Conservation (phyloP, 2,888 invertebrate species). For the Lasioglossum malachurum region DNA sequence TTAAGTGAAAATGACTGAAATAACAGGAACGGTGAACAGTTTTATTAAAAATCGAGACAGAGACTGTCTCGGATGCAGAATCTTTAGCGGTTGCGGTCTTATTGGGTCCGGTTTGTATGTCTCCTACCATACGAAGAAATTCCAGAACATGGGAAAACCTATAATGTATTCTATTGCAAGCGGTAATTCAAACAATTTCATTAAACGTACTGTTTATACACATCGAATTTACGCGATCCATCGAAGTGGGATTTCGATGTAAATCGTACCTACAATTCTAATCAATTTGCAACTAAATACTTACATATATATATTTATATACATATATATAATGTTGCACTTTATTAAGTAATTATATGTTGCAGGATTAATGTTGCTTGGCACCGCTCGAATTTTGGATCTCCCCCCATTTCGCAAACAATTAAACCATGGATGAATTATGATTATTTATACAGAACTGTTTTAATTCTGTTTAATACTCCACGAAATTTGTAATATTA, state of each 20-base stretch:
- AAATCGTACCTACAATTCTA: background rate
- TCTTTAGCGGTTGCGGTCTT: constrained; percentile 87
- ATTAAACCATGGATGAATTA: constrained; percentile 56
- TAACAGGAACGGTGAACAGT: constrained; percentile 66
- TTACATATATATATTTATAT: too few species aligned
- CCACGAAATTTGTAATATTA: background rate
- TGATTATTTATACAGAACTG: constrained; percentile 7
- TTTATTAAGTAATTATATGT: constrained; percentile 64
- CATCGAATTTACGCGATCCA: background rate
- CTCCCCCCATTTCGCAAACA: constrained; percentile 80
- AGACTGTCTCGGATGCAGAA: constrained; percentile 88
- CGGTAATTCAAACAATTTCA: constrained; percentile 80
- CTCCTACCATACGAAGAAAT: constrained; percentile 86
- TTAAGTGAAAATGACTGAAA: constrained; percentile 13
- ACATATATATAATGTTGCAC: too few species aligned
- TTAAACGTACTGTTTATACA: background rate
- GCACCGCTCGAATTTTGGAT: constrained; percentile 87
- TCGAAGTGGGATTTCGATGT: background rate
- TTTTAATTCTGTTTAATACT: constrained; percentile 14
- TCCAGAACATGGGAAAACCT: constrained; percentile 85
- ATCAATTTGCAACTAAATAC: background rate
- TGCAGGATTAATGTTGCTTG: constrained; percentile 87
- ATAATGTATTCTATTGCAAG: constrained; percentile 85
- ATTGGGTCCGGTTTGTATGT: constrained; percentile 88
- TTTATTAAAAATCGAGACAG: constrained; percentile 84